Evolutionary conservation across 2,888 invertebrate species (phyloP).

Genomic region (Odontocolon sp.): DNA sequence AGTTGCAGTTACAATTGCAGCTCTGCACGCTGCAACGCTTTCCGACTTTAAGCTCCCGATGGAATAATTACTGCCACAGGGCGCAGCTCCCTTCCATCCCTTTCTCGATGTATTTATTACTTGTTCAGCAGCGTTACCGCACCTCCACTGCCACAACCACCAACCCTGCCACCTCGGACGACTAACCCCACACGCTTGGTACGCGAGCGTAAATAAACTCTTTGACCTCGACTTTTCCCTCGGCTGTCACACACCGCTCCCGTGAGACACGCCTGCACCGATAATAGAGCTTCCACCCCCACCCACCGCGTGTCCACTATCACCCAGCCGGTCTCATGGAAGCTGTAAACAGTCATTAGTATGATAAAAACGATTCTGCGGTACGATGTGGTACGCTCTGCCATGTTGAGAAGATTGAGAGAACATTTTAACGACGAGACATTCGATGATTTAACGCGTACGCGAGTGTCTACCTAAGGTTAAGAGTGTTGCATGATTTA

Average conservation of each 20-base stretch:
- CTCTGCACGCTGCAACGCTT: slow-evolving; percentile 20
- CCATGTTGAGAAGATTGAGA: slow-evolving; percentile 16
- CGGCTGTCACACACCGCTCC: slow-evolving; percentile 47
- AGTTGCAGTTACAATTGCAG: slow-evolving; percentile 26
- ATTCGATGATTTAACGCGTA: slow-evolving; percentile 39
- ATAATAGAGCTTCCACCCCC: slow-evolving; percentile 32
- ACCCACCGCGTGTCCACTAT: not conserved
- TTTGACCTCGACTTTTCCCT: slow-evolving; percentile 54
- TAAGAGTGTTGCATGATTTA: slow-evolving; percentile 11
- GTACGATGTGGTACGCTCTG: not conserved
- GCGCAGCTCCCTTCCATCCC: not conserved
- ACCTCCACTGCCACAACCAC: slow-evolving; percentile 28
- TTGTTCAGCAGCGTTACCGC: slow-evolving; percentile 49
- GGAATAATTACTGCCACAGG: slow-evolving; percentile 50
- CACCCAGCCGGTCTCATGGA: not conserved
- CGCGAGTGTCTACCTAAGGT: not conserved
- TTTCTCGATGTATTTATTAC: slow-evolving; percentile 56
- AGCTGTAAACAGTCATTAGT: slow-evolving; percentile 57
- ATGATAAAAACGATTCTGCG: slow-evolving; percentile 50
- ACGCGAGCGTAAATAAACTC: slow-evolving; percentile 50
- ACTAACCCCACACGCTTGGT: not conserved
- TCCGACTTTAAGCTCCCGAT: slow-evolving; percentile 39
- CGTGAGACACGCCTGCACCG: slow-evolving; percentile 34
- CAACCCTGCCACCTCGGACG: not conserved
- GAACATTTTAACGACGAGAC: slow-evolving; percentile 44